phyloP scores from a whole-genome alignment of 2,888 invertebrate genomes.

The Leucophora obtusa region DNA sequence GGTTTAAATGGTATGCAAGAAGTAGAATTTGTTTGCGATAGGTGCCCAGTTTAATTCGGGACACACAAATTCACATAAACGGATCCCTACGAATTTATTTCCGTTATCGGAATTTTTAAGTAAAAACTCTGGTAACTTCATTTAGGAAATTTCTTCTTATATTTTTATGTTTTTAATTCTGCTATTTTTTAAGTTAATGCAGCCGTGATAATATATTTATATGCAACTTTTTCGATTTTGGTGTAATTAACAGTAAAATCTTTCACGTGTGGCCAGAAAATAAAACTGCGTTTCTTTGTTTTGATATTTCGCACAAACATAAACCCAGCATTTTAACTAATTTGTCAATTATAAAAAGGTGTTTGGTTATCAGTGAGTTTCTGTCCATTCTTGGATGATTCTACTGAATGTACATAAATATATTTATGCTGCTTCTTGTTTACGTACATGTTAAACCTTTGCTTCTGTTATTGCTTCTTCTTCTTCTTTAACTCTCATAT shows the following conservation, averaged over 20 bases:
- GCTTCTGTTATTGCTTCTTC: conserved; percentile 21
- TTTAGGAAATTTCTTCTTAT: background rate
- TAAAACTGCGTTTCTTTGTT: too few species aligned
- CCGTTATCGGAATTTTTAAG: background rate
- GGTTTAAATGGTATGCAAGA: too few species aligned
- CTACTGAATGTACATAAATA: background rate
- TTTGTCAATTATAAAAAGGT: too few species aligned
- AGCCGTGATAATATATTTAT: conserved; percentile 44
- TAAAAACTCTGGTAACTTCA: background rate
- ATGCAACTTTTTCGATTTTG: too few species aligned
- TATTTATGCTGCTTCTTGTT: conserved; percentile 23
- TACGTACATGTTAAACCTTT: conserved; percentile 4
- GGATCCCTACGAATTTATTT: too few species aligned
- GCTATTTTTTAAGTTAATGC: conserved; percentile 15
- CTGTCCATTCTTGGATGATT: background rate
- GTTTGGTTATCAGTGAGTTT: background rate
- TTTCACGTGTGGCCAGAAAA: too few species aligned
- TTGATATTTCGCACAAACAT: too few species aligned
- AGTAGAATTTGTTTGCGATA: too few species aligned
- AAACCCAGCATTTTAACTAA: too few species aligned
- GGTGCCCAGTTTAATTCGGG: too few species aligned
- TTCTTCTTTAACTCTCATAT: conserved; percentile 21
- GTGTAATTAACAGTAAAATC: too few species aligned
- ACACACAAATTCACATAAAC: too few species aligned
- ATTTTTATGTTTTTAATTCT: background rate